Evolutionary conservation across 2,113 vertebrate species (phyloP), one percentile per base, ranked within the genome.

Genomic region (Thryonomys swinderianus): DNA sequence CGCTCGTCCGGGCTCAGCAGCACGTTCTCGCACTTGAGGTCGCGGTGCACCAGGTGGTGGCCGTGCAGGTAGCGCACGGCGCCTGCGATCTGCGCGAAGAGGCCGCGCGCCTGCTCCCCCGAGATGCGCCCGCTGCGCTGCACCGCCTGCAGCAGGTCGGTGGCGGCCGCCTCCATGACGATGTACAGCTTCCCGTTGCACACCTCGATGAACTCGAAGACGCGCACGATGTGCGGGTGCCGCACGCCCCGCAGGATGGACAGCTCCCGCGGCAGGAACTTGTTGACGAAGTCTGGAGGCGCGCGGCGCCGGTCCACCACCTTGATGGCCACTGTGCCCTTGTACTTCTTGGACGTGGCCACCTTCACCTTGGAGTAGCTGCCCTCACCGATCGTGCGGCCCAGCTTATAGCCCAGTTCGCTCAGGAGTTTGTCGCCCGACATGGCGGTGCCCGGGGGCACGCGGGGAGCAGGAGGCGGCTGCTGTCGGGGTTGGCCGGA

Each of bases 11-110:
- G 87, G 0, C 97, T 98, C 61, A 99, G 97, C 82, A 99, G 96
- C 83, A 99, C 97, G 0, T 99, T 99, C 95, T 99, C 98, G 3
- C 98, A 99, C 95, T 98, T 99, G 90, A 99, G 98, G 90, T 99
- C 98, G 27, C 98, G 97, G 82, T 99, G 98, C 94, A 99, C 98
- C 92, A 99, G 93, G 92, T 98, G 95, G 71, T 97, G 97, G 91
- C 99, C 96, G 1, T 99, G 99, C 90, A 99, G 97, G 95, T 99
- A 99, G 74, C 91, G 92, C 89, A 99, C 96, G 0, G 98, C 98
- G 21, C 96, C 97, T 34, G 98, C 97, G 0, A 99, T 98, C 95
- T 99, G 98, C 1, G 94, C 95, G 7, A 99, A 99, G 94, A 99
- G 97, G 59, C 98, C 96, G 17, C 97, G 98, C 51, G 98, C 98